These are phyloP conservation scores for Lepidurus packardi DNA, from an alignment of 1,140 invertebrate species.

Conservation along the genomic window DNA sequence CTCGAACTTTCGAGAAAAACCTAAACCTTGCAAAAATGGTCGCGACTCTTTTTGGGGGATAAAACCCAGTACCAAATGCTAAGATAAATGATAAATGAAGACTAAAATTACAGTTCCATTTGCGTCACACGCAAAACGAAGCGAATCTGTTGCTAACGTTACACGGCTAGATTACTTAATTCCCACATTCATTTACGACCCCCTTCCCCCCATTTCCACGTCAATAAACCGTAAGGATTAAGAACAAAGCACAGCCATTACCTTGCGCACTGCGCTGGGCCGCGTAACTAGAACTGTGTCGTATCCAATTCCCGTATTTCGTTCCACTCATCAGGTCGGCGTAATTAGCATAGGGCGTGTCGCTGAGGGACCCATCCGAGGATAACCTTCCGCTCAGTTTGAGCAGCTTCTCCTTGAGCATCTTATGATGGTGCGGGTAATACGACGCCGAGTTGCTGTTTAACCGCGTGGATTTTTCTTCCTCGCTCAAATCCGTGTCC, in stretches of 20 bases:
- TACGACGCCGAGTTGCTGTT: slow-evolving; percentile 30
- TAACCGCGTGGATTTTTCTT: slow-evolving; percentile 22
- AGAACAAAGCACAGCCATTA: background rate
- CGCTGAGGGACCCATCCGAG: slow-evolving; percentile 64
- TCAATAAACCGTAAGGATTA: background rate
- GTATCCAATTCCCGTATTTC: slow-evolving; percentile 18
- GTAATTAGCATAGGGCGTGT: slow-evolving; percentile 52
- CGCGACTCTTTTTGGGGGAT: too few relatives aligned
- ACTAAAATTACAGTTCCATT: too few relatives aligned
- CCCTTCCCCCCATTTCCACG: background rate
- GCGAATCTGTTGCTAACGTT: too few relatives aligned
- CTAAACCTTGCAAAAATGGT: too few relatives aligned
- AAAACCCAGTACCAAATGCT: too few relatives aligned
- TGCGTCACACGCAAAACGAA: too few relatives aligned
- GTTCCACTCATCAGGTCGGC: background rate
- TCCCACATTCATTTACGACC: background rate
- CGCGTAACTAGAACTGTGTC: slow-evolving; percentile 25
- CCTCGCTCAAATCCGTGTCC: slow-evolving; percentile 25
- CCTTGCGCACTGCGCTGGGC: slow-evolving; percentile 2
- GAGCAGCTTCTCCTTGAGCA: slow-evolving; percentile 32
- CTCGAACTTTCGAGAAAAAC: too few relatives aligned
- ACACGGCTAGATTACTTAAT: too few relatives aligned
- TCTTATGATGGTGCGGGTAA: slow-evolving; percentile 22
- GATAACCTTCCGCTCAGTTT: slow-evolving; percentile 35
- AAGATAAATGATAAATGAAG: too few relatives aligned